Percentiles rank a stretch among this genome's conserved stretches.
Conservation (phyloP, 2,113 vertebrate species). For the Leiothrix lutea region DNA sequence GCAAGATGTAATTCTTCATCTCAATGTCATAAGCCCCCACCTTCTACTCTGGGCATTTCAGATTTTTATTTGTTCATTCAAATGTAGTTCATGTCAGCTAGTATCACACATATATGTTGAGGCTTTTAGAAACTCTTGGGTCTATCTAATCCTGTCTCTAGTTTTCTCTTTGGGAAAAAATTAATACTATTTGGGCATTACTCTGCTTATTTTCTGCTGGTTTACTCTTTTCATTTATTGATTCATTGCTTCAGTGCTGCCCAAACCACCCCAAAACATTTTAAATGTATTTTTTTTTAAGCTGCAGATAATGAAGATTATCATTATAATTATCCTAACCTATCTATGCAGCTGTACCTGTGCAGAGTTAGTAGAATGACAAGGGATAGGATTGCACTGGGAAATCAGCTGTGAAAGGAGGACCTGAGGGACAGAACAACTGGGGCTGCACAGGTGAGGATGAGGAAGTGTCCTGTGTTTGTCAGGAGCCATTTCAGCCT, state of each 20-base stretch:
- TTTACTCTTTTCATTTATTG: neutral
- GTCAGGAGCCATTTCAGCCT: neutral
- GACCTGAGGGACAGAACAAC: neutral
- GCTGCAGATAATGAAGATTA: neutral
- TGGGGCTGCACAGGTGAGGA: neutral
- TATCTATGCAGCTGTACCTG: neutral
- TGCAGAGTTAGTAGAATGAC: neutral
- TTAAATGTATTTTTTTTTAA: neutral
- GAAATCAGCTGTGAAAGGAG: neutral
- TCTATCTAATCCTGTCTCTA: neutral
- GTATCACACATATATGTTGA: neutral
- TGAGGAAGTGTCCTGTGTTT: neutral
- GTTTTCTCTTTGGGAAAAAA: neutral
- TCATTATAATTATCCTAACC: neutral
- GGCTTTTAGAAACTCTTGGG: neutral
- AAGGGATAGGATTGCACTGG: neutral
- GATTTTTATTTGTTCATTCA: neutral
- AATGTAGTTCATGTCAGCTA: neutral
- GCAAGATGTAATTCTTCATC: constrained; percentile 35
- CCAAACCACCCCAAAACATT: neutral
- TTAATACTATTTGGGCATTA: neutral
- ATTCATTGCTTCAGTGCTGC: neutral
- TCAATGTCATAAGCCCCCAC: neutral
- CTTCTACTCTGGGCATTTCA: neutral
- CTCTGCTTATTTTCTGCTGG: neutral